These are phyloP conservation scores for Sebastes miniatus DNA, from an alignment of 2,797 vertebrate species.

Conservation along the genomic window DNA sequence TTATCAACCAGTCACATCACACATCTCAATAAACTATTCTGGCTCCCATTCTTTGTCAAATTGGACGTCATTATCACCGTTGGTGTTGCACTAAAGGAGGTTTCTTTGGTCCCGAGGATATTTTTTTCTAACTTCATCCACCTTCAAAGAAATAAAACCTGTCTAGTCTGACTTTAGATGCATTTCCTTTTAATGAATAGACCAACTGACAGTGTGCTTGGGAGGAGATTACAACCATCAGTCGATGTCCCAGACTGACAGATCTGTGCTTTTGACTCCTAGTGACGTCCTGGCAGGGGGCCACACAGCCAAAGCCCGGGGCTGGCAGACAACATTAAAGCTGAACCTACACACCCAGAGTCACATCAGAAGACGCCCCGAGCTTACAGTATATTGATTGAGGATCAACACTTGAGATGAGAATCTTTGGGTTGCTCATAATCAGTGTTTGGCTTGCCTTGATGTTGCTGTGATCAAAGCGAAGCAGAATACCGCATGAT, in stretches of 20 bases:
- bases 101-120: not conserved
- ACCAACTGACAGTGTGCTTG: slow-evolving; percentile 38
- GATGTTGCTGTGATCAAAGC: slow-evolving; percentile 22
- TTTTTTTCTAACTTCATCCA: not conserved
- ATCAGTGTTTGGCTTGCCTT: slow-evolving; percentile 35
- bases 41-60: not conserved
- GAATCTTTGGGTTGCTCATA: slow-evolving; percentile 23
- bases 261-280: slow-evolving; percentile 29
- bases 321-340: slow-evolving; percentile 52
- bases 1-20: not conserved
- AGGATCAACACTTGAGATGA: slow-evolving; percentile 36
- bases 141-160: slow-evolving; percentile 3
- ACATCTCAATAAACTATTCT: not conserved
- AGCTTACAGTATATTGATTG: slow-evolving; percentile 35
- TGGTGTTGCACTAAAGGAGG: not conserved
- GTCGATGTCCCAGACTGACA: slow-evolving; percentile 26
- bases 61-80: slow-evolving; percentile 2
- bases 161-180: not conserved
- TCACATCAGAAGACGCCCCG: slow-evolving; percentile 34
- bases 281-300: slow-evolving; percentile 39
- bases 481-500: not conserved
- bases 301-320: slow-evolving; percentile 18
- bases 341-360: slow-evolving; percentile 32
- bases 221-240: slow-evolving; percentile 57
- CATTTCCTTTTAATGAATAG: slow-evolving; percentile 37